A percentile compares a stretch with the other conserved stretches of the same genome.
Conservation (phyloP, 1,140 invertebrate species). For the Zaprionus africanus region DNA sequence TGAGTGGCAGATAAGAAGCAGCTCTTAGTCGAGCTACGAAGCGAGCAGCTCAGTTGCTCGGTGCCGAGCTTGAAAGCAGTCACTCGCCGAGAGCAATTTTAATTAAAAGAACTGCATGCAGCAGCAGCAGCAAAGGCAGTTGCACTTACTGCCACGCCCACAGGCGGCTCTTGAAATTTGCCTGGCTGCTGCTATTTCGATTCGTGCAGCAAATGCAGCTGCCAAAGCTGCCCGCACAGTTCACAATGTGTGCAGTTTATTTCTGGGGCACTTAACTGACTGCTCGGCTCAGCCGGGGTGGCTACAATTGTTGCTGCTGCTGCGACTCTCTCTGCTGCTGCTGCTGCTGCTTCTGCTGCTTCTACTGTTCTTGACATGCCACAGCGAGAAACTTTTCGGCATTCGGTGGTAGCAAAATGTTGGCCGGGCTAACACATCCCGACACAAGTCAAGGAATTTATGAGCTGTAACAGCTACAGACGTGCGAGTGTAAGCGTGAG, state of each 20-base stretch:
- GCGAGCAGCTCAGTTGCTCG: background rate
- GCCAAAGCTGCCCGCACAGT: constrained; percentile 64
- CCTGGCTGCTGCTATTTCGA: constrained; percentile 46
- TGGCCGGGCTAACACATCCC: constrained; percentile 74
- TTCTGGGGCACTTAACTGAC: constrained; percentile 73
- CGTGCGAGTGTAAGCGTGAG: constrained; percentile 6
- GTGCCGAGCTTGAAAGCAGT: constrained; percentile 18
- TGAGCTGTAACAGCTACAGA: constrained; percentile 72
- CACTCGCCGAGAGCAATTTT: constrained; percentile 45
- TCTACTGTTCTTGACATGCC: constrained; percentile 56
- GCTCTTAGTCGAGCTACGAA: background rate
- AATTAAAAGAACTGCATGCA: constrained; percentile 51
- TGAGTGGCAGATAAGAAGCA: constrained; percentile 2
- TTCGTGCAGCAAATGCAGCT: constrained; percentile 39
- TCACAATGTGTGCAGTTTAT: constrained; percentile 76
- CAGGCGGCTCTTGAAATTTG: background rate
- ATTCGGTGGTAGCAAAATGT: constrained; percentile 66
- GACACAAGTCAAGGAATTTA: constrained; percentile 82
- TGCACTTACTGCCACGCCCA: constrained; percentile 14
- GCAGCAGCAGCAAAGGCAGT: background rate
- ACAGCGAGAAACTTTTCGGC: constrained; percentile 57
- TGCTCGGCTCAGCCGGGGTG: constrained; percentile 60
- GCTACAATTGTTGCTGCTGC: constrained; percentile 16
- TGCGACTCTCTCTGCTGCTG: constrained; percentile 2
- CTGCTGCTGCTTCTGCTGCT: background rate